Evolutionary conservation across 2,888 invertebrate genomes (phyloP).

Genomic region (Noctua pronuba): DNA sequence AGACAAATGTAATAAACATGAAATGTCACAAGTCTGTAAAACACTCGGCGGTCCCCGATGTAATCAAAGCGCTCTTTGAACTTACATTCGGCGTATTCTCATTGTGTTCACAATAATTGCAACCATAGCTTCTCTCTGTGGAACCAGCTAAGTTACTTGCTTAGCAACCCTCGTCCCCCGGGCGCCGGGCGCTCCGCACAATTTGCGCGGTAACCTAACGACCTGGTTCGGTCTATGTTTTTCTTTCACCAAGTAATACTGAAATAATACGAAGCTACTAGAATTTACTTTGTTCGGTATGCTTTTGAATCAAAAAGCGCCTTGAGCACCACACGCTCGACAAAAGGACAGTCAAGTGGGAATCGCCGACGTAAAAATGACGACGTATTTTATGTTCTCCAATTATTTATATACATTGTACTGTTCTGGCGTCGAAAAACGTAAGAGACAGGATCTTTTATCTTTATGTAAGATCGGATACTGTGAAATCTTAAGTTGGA

Average conservation of each 20-base stretch:
- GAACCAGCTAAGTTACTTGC: slow-evolving; percentile 35
- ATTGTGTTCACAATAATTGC: slow-evolving; percentile 53
- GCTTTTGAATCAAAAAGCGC: slow-evolving; percentile 36
- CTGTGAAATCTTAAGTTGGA: slow-evolving; percentile 31
- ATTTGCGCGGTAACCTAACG: slow-evolving; percentile 41
- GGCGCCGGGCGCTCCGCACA: slow-evolving; percentile 44
- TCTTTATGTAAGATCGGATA: slow-evolving; percentile 30
- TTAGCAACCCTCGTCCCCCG: slow-evolving; percentile 52
- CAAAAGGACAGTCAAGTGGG: slow-evolving; percentile 51
- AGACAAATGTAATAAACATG: slow-evolving; percentile 45
- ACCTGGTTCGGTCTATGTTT: slow-evolving; percentile 46
- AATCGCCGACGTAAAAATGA: slow-evolving; percentile 38
- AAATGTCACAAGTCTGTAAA: slow-evolving; percentile 36
- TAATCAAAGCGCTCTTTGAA: slow-evolving; percentile 45
- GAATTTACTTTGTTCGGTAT: slow-evolving; percentile 49
- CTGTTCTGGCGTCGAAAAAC: slow-evolving; percentile 32
- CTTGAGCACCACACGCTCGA: slow-evolving; percentile 27
- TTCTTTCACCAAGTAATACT: slow-evolving; percentile 49
- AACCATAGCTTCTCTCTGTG: slow-evolving; percentile 14
- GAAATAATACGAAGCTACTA: slow-evolving; percentile 48
- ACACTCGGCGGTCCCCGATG: slow-evolving; percentile 38
- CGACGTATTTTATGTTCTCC: slow-evolving; percentile 48
- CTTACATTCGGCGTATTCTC: slow-evolving; percentile 26
- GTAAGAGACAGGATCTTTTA: slow-evolving; percentile 19
- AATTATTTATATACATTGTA: slow-evolving; percentile 49